These are phyloP conservation scores for Ibidorhyncha struthersii DNA, from an alignment of 2,113 vertebrate species.

Conservation along the genomic window DNA sequence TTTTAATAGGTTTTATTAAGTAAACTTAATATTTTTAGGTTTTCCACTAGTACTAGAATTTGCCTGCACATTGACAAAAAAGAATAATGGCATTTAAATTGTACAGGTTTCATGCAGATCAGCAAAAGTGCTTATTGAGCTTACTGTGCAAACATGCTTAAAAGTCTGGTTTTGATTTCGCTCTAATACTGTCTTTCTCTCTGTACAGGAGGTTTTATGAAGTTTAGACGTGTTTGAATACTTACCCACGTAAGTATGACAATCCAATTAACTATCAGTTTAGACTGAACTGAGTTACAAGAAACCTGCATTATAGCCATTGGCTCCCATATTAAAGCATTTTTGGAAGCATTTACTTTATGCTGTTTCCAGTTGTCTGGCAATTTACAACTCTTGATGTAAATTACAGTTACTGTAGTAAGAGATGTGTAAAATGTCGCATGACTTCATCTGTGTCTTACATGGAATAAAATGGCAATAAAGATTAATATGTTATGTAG, in stretches of 20 bases:
- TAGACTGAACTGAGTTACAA: neutral
- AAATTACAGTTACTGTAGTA: neutral
- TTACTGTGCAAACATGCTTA: neutral
- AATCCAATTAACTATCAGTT: neutral
- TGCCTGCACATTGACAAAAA: neutral
- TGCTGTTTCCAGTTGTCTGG: neutral
- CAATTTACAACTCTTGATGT: neutral
- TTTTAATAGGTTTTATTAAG: constrained; percentile 49
- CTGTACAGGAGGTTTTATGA: neutral
- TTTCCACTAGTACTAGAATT: neutral
- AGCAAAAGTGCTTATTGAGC: neutral
- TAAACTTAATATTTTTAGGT: neutral
- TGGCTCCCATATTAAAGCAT: neutral
- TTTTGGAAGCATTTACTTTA: neutral
- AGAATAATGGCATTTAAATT: neutral
- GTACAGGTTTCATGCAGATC: neutral
- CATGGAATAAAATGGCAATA: neutral
- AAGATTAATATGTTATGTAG: neutral
- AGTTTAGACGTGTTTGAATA: neutral
- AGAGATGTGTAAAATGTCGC: neutral
- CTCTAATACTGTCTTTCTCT: neutral
- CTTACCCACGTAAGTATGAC: neutral
- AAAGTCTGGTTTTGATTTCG: neutral
- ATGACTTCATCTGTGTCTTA: neutral
- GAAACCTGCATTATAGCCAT: neutral